Percentiles rank a stretch among this genome's conserved stretches.
Conservation (phyloP, 2,888 invertebrate species). For the Campoletis raptor region DNA sequence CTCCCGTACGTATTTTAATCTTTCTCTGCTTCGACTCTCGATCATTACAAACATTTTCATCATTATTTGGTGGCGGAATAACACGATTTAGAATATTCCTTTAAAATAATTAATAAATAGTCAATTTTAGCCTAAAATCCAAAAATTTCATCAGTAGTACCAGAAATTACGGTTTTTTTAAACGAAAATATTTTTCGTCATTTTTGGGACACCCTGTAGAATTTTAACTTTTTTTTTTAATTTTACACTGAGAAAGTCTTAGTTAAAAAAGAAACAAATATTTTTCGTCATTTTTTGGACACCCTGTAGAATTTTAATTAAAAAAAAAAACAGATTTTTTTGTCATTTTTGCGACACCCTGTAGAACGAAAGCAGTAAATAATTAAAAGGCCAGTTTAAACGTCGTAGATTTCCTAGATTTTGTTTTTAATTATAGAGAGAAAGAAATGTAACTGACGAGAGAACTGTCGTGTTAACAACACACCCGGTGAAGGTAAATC, state of each 20-base stretch:
- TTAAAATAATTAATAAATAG: too few relatives aligned
- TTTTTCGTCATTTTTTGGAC: background rate
- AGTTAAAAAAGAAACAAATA: background rate
- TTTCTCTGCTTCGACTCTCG: conserved; percentile 16
- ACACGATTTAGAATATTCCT: background rate
- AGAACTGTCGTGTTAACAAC: conserved; percentile 60
- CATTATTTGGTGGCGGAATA: background rate
- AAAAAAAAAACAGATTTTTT: background rate
- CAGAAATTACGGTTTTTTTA: too few relatives aligned
- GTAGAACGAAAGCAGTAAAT: background rate
- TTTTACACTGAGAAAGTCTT: too few relatives aligned
- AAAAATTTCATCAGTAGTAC: too few relatives aligned
- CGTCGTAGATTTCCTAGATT: background rate
- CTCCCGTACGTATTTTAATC: conserved; percentile 89
- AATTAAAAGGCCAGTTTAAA: background rate
- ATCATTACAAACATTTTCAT: background rate
- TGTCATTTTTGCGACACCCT: background rate
- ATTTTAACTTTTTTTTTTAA: too few relatives aligned
- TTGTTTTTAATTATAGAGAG: conserved; percentile 32
- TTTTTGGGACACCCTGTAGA: too few relatives aligned
- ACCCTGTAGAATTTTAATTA: background rate
- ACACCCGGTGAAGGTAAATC: conserved; percentile 71
- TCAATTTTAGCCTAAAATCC: too few relatives aligned
- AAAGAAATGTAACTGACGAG: conserved; percentile 42
- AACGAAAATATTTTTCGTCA: too few relatives aligned